These are phyloP conservation scores for Acleris laterana DNA, from an alignment of 2,888 invertebrate genomes.

Conservation along the genomic window DNA sequence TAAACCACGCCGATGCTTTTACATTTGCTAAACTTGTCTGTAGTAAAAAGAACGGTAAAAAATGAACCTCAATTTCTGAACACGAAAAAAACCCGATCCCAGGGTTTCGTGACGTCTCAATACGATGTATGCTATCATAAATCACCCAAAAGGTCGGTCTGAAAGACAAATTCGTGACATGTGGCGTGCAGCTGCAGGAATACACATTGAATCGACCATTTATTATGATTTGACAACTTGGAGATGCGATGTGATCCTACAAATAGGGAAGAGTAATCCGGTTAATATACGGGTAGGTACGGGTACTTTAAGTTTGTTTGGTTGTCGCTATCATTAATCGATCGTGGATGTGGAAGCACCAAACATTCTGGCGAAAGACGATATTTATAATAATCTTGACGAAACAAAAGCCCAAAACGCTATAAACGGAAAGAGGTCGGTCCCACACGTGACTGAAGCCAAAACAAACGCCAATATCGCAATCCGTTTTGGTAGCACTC, in stretches of 20 bases:
- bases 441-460: constrained; percentile 68
- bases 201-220: constrained; percentile 47
- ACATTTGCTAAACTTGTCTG: neutral
- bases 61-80: constrained; percentile 4
- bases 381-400: constrained; percentile 14
- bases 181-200: constrained; percentile 74
- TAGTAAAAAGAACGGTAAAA: constrained; percentile 11
- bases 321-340: constrained; percentile 3
- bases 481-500: constrained; percentile 63
- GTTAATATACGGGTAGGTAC: too few species aligned
- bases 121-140: constrained; percentile 56
- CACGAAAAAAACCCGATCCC: constrained; percentile 16
- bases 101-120: constrained; percentile 38
- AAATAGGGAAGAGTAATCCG: neutral
- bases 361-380: constrained; percentile 15
- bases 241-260: constrained; percentile 1
- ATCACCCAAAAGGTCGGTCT: constrained; percentile 69
- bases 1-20: constrained; percentile 4
- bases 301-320: too few species aligned
- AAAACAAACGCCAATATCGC: constrained; percentile 68
- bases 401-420: constrained; percentile 37
- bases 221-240: constrained; percentile 41
- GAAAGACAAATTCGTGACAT: constrained; percentile 72
- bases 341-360: constrained; percentile 1
- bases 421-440: constrained; percentile 47